Percentiles rank a stretch among this genome's conserved stretches.
These are phyloP conservation scores for Apodemia duryi DNA, from an alignment of 2,888 invertebrate genomes.

Conservation along the genomic window DNA sequence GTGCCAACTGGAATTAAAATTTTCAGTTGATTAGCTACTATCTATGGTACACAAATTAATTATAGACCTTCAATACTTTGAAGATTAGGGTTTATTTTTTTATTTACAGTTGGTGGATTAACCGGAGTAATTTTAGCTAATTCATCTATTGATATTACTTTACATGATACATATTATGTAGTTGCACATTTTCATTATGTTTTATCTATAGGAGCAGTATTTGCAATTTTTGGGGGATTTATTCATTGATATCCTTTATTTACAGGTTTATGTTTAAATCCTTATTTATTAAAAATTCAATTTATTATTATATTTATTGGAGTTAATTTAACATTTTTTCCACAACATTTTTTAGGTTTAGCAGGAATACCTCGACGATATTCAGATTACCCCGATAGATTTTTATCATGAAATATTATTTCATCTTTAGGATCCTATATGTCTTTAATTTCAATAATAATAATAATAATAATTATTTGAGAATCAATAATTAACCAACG, in stretches of 20 bases:
- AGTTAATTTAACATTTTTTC: conserved; percentile 85
- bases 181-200: conserved; percentile 92
- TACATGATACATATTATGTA: conserved; percentile 91
- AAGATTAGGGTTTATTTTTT: conserved; percentile 83
- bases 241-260: no score
- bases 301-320: not conserved
- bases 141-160: conserved; percentile 76
- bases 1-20: conserved; percentile 75
- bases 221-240: conserved; percentile 87
- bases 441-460: conserved; percentile 80
- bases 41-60: conserved; percentile 82
- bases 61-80: conserved; percentile 71
- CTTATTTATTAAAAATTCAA: no score
- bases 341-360: conserved; percentile 39
- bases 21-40: conserved; percentile 84
- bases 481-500: conserved; percentile 78
- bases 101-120: conserved; percentile 88
- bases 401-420: conserved; percentile 82
- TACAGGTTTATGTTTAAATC: no score
- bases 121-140: conserved; percentile 77
- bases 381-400: conserved; percentile 82
- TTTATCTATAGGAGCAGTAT: conserved; percentile 88
- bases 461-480: conserved; percentile 81
- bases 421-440: conserved; percentile 50
- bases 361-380: conserved; percentile 72